Conservation (phyloP, 1,140 invertebrate species). For the Bombus fervidus region DNA sequence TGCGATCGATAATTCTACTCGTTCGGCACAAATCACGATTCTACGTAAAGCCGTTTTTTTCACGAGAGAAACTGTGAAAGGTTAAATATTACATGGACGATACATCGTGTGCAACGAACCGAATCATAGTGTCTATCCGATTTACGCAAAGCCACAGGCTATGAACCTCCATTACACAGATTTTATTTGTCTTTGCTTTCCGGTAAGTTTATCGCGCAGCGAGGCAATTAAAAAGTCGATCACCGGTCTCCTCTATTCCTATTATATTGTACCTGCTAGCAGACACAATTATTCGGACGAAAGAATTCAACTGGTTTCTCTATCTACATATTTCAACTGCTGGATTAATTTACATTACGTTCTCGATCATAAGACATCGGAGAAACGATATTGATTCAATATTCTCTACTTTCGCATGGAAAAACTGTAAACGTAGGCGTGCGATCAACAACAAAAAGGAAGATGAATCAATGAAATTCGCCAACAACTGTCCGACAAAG, state of each 20-base stretch:
- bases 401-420: neutral
- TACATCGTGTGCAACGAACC: neutral
- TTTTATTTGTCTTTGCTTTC: neutral
- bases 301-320: neutral
- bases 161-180: too few species aligned
- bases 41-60: too few species aligned
- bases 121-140: neutral
- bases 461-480: neutral
- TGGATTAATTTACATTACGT: neutral
- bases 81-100: slow-evolving; percentile 30
- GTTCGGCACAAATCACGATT: slow-evolving; percentile 32
- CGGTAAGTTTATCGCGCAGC: neutral
- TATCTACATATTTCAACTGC: neutral
- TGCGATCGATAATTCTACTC: slow-evolving; percentile 44
- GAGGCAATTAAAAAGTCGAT: neutral
- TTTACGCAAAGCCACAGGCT: neutral
- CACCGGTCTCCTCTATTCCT: neutral
- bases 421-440: neutral
- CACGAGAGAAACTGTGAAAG: slow-evolving; percentile 16
- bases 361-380: neutral
- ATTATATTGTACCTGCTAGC: too few species aligned
- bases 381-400: neutral
- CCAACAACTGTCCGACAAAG: neutral
- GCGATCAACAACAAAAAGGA: neutral
- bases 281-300: neutral